Percentiles rank a stretch among this genome's conserved stretches.
phyloP scores from a whole-genome alignment of 2,888 invertebrate species.

The Eristalinus sepulchralis region DNA sequence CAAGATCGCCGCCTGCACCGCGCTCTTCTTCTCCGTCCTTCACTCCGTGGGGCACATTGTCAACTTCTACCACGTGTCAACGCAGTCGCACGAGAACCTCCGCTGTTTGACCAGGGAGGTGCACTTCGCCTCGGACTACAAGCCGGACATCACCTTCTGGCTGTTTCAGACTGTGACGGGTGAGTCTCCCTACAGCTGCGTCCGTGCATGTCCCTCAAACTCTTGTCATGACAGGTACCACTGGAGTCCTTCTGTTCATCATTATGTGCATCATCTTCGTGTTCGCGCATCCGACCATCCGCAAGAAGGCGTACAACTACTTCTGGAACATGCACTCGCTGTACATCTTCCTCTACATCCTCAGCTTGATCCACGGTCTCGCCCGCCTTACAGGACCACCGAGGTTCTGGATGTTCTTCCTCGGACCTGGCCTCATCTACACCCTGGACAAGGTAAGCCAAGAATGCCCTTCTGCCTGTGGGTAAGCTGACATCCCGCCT shows the following conservation, averaged over 20 bases:
- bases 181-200: slow-evolving; percentile 76
- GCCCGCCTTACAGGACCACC: slow-evolving; percentile 95
- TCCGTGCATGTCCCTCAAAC: background rate
- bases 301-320: slow-evolving; percentile 96
- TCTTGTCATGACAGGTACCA: slow-evolving; percentile 85
- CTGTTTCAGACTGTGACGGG: slow-evolving; percentile 97
- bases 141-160: slow-evolving; percentile 97
- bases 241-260: slow-evolving; percentile 92
- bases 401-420: slow-evolving; percentile 96
- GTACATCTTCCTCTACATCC: slow-evolving; percentile 91
- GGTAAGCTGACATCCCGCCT: background rate
- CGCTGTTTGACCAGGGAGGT: slow-evolving; percentile 96
- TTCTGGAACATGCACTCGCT: slow-evolving; percentile 97
- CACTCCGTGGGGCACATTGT: slow-evolving; percentile 97
- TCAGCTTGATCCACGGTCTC: slow-evolving; percentile 94
- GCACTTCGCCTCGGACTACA: slow-evolving; percentile 95
- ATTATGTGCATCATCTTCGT: slow-evolving; percentile 97
- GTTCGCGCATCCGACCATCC: slow-evolving; percentile 96
- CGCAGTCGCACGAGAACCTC: slow-evolving; percentile 95
- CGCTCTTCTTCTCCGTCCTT: slow-evolving; percentile 94
- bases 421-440: slow-evolving; percentile 94
- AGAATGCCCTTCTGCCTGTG: background rate
- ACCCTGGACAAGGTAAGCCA: slow-evolving; percentile 87
- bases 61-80: slow-evolving; percentile 98
- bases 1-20: slow-evolving; percentile 97